Base-by-base conservation (phyloP, 2,888 invertebrate genomes). In the Priocnemis perturbator region DNA sequence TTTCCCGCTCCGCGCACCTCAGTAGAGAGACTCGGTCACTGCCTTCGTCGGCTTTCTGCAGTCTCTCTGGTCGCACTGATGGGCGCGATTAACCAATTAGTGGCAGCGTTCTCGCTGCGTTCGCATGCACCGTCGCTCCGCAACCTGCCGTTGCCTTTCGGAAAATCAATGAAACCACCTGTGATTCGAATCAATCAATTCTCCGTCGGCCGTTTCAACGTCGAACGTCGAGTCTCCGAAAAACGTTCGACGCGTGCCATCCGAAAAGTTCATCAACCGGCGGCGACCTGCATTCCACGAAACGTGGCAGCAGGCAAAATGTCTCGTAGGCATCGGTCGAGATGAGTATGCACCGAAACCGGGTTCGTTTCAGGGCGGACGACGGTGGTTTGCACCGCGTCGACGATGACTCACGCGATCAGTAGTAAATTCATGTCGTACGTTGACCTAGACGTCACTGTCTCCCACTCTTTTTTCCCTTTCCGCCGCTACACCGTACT, bases 61-160 rank as follows among this genome's bases (percentile, higher is more conserved):
- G 44, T 19, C 47, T 69, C 48, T n/a, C 45, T 56, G 45, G 56
- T 7, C 64, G 69, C 69, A 45, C 65, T 79, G 75, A 79, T 79
- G 73, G 74, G 76, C 77, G 74, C 75, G 79, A 79, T 79, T 79
- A 79, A 79, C 75, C 78, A 79, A 79, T 79, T 79, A 79, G 77
- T 69, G 65, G 68, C 71, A 61, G 73, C 60, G 71, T 68, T 65
- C 69, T 69, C 65, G 76, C 73, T 71, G 71, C 3, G 70, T 70
- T 53, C 57, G 44, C 37, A 37, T 37, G 37, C 7, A 37, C 37
- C 37, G 37, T 37, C 37, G 37, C 37, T 5, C 37, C 7, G 11
- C 5, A 5, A 26, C 26, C 26, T 5, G 26, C 26, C 5, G 26
- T 5, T 37, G 37, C 37, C 37, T 37, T 37, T 37, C 37, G 37